Percentiles rank a stretch among this genome's conserved stretches.
phyloP scores from a whole-genome alignment of 2,888 invertebrate species.

The Brenthis daphne region DNA sequence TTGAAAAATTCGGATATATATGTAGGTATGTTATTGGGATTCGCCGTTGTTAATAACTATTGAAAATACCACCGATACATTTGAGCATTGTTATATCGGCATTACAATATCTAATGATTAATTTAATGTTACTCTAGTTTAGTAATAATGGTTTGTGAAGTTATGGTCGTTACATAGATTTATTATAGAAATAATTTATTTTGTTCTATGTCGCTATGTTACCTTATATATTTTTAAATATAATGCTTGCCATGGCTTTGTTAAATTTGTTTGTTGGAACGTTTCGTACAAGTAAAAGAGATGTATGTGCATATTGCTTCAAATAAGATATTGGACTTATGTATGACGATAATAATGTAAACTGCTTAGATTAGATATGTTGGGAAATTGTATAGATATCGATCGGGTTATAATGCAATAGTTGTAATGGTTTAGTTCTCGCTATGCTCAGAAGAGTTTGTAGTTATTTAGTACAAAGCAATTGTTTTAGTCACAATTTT shows the following conservation, averaged over 20 bases:
- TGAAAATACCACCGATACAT: constrained; percentile 11
- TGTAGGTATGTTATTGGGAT: too few relatives aligned
- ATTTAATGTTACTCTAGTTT: constrained; percentile 3
- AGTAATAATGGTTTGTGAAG: neutral
- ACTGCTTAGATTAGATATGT: constrained; percentile 5
- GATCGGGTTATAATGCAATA: constrained; percentile 22
- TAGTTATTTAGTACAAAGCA: constrained; percentile 34
- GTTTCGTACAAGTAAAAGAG: too few relatives aligned
- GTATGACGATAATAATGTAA: neutral
- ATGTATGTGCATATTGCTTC: neutral
- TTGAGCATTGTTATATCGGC: constrained; percentile 10
- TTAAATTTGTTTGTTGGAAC: neutral
- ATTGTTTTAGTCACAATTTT: constrained; percentile 28
- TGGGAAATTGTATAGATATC: constrained; percentile 12
- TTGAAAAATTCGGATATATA: too few relatives aligned
- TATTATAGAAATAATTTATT: constrained; percentile 12
- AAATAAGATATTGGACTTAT: constrained; percentile 1
- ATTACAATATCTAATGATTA: neutral
- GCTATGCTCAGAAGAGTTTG: constrained; percentile 20
- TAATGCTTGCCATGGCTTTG: constrained; percentile 25
- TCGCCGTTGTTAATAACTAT: neutral
- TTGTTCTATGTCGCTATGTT: constrained; percentile 10
- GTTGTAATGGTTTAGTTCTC: constrained; percentile 12
- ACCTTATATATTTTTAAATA: constrained; percentile 11
- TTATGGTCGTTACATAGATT: constrained; percentile 18